Base-by-base conservation (phyloP, 2,113 vertebrate genomes). In the Chloroceryle aenea region DNA sequence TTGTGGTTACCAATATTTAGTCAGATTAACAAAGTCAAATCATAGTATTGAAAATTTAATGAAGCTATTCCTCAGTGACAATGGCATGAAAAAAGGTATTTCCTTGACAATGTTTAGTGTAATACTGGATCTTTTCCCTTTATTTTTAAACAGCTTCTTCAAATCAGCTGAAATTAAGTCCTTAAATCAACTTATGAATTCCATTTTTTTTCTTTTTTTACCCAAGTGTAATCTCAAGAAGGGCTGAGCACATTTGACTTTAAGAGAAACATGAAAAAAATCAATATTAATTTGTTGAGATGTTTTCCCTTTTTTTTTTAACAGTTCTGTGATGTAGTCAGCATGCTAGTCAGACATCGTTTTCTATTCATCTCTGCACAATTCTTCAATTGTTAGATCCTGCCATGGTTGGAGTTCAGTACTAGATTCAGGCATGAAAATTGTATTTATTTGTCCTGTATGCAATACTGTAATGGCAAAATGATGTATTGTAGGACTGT, bases 231-330 rank as follows among this genome's bases (percentile, higher is more conserved):
- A 19, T 76, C 23, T 80, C 48, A 92, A 42, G 13, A 58, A 87
- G 9, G 61, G 14, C 16, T 89, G 40, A 73, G 7, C 25, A 79
- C 26, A 80, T 87, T 66, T 73, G 43, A 72, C 69, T 91, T 82
- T 80, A 69, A 82, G 10, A 69, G 7, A 48, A 87, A 87, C 53
- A 59, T 43, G 8, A 77, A 87, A 89, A 74, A 85, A 91, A 87
- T 82, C 77, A 69, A 69, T 79, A 82, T 79, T 95, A 55, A 93
- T 83, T 96, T 93, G 25, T 93, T 92, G 73, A 62, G 26, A 73
- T 71, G 7, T 85, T 84, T 94, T 81, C 74, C 29, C 16, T 20
- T 21, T 0, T 0, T 67, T 85, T 67, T 85, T 83, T 76, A 77
- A 67, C 42, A 83, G 5, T 9, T 71, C 83, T 92, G 34, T 71